phyloP scores from a whole-genome alignment of 2,113 vertebrate genomes.

The Notarius lentiginosus region DNA sequence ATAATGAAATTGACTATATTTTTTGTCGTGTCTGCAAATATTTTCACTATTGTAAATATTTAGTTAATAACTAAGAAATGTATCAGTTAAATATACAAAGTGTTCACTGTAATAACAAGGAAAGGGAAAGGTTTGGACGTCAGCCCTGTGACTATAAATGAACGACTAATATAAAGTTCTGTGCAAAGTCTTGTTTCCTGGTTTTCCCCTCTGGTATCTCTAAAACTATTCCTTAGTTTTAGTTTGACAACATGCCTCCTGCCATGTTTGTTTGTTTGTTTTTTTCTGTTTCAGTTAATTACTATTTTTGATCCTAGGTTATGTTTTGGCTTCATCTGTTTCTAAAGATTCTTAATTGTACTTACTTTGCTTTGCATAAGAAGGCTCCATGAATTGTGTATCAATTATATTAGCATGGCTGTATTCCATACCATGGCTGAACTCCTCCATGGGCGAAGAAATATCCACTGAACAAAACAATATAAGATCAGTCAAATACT shows the following conservation, averaged over 20 bases:
- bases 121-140: not conserved
- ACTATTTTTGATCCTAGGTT: not conserved
- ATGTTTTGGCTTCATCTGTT: not conserved
- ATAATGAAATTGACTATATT: not conserved
- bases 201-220: not conserved
- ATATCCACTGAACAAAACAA: conserved; percentile 3
- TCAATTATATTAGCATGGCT: not conserved
- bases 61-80: not conserved
- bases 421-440: not conserved
- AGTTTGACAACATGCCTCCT: not conserved
- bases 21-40: not conserved
- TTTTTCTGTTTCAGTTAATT: too few species aligned
- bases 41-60: not conserved
- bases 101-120: not conserved
- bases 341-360: not conserved
- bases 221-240: not conserved
- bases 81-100: not conserved
- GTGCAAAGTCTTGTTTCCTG: not conserved
- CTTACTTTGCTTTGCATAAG: conserved; percentile 52
- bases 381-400: not conserved
- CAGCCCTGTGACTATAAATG: not conserved
- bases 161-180: not conserved
- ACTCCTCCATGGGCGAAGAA: conserved; percentile 28
- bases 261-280: too few species aligned
- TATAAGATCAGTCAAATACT: conserved; percentile 2